Base-by-base conservation (phyloP, 2,888 invertebrate species). In the Oscheius sp. region DNA sequence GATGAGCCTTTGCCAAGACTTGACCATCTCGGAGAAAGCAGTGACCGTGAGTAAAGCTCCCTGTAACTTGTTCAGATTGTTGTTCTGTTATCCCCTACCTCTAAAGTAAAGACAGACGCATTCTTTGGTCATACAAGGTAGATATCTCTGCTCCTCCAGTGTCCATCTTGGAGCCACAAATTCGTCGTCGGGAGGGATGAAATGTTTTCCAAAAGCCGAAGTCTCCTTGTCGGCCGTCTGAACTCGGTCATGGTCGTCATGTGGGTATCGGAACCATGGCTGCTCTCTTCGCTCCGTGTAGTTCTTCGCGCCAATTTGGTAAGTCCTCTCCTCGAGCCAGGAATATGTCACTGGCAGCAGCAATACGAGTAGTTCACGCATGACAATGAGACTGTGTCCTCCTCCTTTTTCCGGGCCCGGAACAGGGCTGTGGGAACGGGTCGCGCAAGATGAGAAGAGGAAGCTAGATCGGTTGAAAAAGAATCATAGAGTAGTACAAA, bases 41-140 rank as follows among this genome's bases (percentile, higher is more conserved):
- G n/a, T 68, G 37, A 10, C 62, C 58, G 51, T 32, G 13, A 51
- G 57, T 65, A 48, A 13, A 65, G 33, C 50, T 70, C 47, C 78
- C 78, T 77, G 33, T 37, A 76, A 57, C 21, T 21, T 21, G 21
- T 21, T 21, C 21, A 21, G 21, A 0, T 21, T 21, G 21, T 21
- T 21, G 21, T 21, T 21, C 21, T 21, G 21, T 21, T 21, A 21
- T 21, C 21, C 21, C 21, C 21, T 21, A 79, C 81, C 81, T 47
- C 77, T 75, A 55, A 77, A 86, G 68, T 79, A 81, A 21, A 79
- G 81, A 70, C 86, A 86, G 21, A 82, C 76, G 60, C 85, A 86
- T n/a, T 78, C 73, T 58, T 78, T 71, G 35, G 83, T 81, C 80
- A 84, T 70, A 66, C 86, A 86, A 32, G 78, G 76, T 71, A 85